These are phyloP conservation scores for Lophura swinhoii DNA, from an alignment of 2,797 vertebrate genomes.

Conservation along the genomic window DNA sequence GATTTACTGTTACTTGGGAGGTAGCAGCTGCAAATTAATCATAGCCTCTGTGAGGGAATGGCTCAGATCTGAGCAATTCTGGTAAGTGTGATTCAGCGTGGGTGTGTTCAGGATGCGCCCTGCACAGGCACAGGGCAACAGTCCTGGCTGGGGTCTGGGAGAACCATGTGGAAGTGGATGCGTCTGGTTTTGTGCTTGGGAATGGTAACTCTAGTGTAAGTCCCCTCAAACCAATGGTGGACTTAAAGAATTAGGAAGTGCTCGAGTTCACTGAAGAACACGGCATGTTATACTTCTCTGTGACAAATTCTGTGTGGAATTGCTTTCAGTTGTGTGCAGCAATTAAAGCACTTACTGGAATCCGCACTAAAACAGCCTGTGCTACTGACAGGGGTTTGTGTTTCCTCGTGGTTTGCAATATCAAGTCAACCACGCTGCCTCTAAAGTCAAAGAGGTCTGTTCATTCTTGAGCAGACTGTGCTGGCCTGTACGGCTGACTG, in stretches of 20 bases:
- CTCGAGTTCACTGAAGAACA: not conserved
- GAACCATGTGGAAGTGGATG: not conserved
- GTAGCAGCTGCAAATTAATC: not conserved
- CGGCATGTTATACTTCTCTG: not conserved
- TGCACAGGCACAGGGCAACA: not conserved
- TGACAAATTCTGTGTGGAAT: not conserved
- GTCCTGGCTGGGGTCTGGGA: not conserved
- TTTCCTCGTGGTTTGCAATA: conserved; percentile 6
- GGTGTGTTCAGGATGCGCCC: not conserved
- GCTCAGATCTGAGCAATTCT: not conserved
- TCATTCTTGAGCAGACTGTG: not conserved
- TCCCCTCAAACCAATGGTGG: not conserved
- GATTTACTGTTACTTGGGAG: not conserved
- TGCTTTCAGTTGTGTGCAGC: not conserved
- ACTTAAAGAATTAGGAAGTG: not conserved
- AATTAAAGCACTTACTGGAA: not conserved
- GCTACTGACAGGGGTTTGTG: not conserved
- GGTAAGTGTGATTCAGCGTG: not conserved
- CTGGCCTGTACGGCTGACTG: not conserved
- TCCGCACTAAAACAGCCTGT: not conserved
- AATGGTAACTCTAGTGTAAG: not conserved
- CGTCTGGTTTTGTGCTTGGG: not conserved
- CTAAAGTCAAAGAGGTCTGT: not conserved
- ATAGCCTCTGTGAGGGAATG: not conserved
- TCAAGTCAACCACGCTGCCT: not conserved